Evolutionary conservation across 2,888 invertebrate genomes (phyloP).

Genomic region (Fabriciana adippe): DNA sequence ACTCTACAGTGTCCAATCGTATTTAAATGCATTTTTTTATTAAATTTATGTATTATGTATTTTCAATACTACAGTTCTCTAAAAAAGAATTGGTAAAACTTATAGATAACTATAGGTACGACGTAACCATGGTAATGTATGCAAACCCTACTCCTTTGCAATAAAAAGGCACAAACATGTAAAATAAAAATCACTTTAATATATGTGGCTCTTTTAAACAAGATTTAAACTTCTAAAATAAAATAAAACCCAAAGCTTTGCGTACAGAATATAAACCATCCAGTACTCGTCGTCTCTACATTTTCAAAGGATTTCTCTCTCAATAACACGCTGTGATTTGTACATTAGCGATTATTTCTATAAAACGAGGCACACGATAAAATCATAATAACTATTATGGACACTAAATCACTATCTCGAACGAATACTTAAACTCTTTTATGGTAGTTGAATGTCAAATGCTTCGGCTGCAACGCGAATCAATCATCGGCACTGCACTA

Average conservation of each 20-base stretch:
- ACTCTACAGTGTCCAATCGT: no score
- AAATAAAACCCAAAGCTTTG: not conserved
- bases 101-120: no score
- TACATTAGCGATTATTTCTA: slow-evolving; percentile 40
- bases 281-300: slow-evolving; percentile 13
- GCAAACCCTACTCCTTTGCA: no score
- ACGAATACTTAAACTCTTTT: slow-evolving; percentile 43
- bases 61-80: no score
- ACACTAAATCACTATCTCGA: slow-evolving; percentile 42
- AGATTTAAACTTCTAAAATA: not conserved
- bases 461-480: slow-evolving; percentile 33
- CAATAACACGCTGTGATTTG: slow-evolving; percentile 28
- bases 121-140: no score
- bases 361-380: slow-evolving; percentile 38
- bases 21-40: not conserved
- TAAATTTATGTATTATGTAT: no score
- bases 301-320: slow-evolving; percentile 26
- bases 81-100: no score
- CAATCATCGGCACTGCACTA: slow-evolving; percentile 12
- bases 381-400: slow-evolving; percentile 37
- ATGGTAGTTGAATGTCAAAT: slow-evolving; percentile 51
- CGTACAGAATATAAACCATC: slow-evolving; percentile 10
- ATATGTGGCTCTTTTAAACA: no score
- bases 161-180: no score
- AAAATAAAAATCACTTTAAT: no score